Base-by-base conservation (phyloP, 2,888 invertebrate genomes). In the Drosophila stalkeri region DNA sequence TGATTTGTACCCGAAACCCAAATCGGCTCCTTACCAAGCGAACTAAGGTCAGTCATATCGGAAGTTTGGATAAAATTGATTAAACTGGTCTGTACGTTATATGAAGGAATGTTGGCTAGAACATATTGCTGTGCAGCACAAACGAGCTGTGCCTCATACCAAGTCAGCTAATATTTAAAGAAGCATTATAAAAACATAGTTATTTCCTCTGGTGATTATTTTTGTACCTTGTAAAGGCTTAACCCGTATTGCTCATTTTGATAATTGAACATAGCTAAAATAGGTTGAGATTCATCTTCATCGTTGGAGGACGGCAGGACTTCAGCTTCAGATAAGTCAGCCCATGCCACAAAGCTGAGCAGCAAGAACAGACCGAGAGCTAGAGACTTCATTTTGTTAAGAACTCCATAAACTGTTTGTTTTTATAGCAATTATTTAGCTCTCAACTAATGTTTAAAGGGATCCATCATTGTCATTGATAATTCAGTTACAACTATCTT, bases 401-500 rank as follows among this genome's bases (percentile, higher is more conserved):
- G 49, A 37, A 8, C 2, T 11, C 1, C 3, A 11, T 0, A 0
- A n/a, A 0, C 6, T 31, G 7, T 7, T 8, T 11, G 35, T 49
- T 16, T 68, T 57, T 68, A 68, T 68, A 68, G 23, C 16, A 12
- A 14, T 23, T 43, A 27, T 0, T n/a, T 27, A 3, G 4, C 18
- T 18, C 18, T 27, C 0, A 1, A 9, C 20, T 51, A 44, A 47
- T 60, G 63, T 43, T 47, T 4, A 0, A 46, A 12, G 23, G 8
- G 63, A 78, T 78, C 20, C 52, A 79, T 78, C 77, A 78, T 46
- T 72, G 67, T 72, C 71, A 71, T 11, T 37, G 65, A 72, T 72
- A 75, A 68, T 60, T 49, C 12, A 35, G 12, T 35, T 47, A 18
- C 18, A 7, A 33, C 8, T 23, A 54, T 35, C 37, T 31, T 31